Percentiles rank a stretch among this genome's conserved stretches.
phyloP scores from a whole-genome alignment of 1,140 invertebrate genomes.

The Yoshiicerus persimilis region DNA sequence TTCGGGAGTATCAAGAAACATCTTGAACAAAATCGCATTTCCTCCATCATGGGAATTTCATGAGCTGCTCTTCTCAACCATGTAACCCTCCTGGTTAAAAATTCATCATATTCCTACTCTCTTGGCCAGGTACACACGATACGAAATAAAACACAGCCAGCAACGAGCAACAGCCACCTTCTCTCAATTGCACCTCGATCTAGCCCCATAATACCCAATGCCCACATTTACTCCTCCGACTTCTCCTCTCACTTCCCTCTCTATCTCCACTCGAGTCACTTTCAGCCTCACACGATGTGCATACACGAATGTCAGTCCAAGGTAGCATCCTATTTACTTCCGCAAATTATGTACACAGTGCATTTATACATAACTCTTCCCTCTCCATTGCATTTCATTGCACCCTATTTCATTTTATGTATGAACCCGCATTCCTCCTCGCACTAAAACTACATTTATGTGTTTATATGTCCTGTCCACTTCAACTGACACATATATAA shows the following conservation, averaged over 20 bases:
- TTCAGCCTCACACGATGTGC: neutral
- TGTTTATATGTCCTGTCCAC: neutral
- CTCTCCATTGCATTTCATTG: neutral
- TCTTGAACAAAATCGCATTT: constrained; percentile 30
- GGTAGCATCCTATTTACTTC: neutral
- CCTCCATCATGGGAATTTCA: constrained; percentile 30
- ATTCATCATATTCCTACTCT: constrained; percentile 10
- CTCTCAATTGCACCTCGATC: neutral
- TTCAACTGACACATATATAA: neutral
- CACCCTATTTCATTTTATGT: neutral
- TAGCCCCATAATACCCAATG: neutral
- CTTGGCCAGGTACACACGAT: neutral
- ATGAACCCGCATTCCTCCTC: neutral
- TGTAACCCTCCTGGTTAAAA: constrained; percentile 31
- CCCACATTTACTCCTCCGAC: neutral
- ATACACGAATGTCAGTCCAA: neutral
- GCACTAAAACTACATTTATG: neutral
- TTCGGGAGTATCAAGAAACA: constrained; percentile 13
- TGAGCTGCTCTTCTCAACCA: constrained; percentile 34
- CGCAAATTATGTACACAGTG: neutral
- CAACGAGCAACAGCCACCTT: neutral
- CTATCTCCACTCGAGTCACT: too few relatives aligned
- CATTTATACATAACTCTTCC: neutral
- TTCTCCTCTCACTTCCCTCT: neutral
- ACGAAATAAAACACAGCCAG: neutral